Evolutionary conservation across 2,113 vertebrate species (phyloP), one percentile per base, ranked within the genome.

Genomic region (Nycticorax nycticorax): DNA sequence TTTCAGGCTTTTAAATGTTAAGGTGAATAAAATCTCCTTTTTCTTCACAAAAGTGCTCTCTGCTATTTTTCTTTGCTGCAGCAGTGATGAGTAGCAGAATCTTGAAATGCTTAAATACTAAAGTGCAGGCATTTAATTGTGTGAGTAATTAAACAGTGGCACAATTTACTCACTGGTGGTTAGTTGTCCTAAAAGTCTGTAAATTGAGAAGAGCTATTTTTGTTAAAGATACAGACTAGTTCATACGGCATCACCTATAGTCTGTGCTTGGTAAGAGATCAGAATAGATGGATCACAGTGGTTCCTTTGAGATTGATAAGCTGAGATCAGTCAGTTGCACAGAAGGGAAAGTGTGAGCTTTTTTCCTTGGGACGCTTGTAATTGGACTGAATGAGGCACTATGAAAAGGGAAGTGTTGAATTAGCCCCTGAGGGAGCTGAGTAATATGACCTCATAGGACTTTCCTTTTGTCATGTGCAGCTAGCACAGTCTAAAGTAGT

Each of bases 381-480:
- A 96, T 96, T 96, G 92, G 84, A 8, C 86, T 96, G 96, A 96
- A 94, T 96, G 89, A 93, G 93, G 92, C 95, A 89, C 92, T 94
- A 43, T 96, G 95, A 97, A 96, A 96, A 89, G 95, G 95, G 95
- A 96, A 96, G 89, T 96, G 94, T 97, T 96, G 91, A 95, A 96
- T 96, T 96, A 96, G 96, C 88, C 94, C 96, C 97, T 81, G 91
- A 91, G 96, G 95, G 95, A 94, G 92, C 92, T 97, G 97, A 95
- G 92, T 96, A 96, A 93, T 93, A 93, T 92, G 96, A 97, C 96
- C 94, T 96, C 96, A 96, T 95, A 94, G 95, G 92, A 93, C 94
- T 97, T 92, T 37, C 35, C 94, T 95, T 96, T 96, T 96, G 94
- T 96, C 89, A 85, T 94, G 80, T 89, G 91, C 83, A 89, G 19